A percentile compares a stretch with the other conserved stretches of the same genome.
These are phyloP conservation scores for Parazoanthus atlanticus DNA, from an alignment of 92 coral and sea anemone genomes.

Conservation along the genomic window DNA sequence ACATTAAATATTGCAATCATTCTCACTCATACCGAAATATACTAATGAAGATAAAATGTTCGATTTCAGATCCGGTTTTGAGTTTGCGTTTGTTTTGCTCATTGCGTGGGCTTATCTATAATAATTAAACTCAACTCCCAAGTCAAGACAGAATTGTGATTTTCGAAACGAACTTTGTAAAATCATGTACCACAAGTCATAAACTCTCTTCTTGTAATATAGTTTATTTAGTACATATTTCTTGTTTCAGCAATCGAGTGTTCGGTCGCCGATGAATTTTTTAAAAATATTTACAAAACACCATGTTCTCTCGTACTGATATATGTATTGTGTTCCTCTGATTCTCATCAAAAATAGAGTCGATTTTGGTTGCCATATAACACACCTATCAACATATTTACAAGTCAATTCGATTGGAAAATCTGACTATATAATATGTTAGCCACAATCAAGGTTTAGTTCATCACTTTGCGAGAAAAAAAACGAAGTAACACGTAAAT, in stretches of 20 bases:
- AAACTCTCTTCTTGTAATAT: background rate
- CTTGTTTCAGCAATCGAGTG: slow-evolving; percentile 12
- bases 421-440: slow-evolving; percentile 6
- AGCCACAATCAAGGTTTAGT: slow-evolving; percentile 11
- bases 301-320: background rate
- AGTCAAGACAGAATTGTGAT: background rate
- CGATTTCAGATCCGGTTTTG: background rate
- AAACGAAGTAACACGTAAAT: background rate
- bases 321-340: slow-evolving; percentile 1
- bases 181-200: background rate
- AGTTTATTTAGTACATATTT: slow-evolving; percentile 6
- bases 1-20: background rate
- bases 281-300: slow-evolving; percentile 25
- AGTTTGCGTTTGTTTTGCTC: too few relatives aligned
- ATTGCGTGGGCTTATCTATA: background rate
- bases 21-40: background rate
- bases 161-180: background rate
- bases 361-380: background rate
- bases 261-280: slow-evolving; percentile 12
- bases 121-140: background rate
- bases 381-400: slow-evolving; percentile 32
- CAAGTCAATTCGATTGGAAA: slow-evolving; percentile 29
- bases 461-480: background rate
- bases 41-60: too few relatives aligned
- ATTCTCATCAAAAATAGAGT: slow-evolving; percentile 18